Evolutionary conservation across 2,888 invertebrate species (phyloP).

Genomic region (Brachynemurus nebulosus): DNA sequence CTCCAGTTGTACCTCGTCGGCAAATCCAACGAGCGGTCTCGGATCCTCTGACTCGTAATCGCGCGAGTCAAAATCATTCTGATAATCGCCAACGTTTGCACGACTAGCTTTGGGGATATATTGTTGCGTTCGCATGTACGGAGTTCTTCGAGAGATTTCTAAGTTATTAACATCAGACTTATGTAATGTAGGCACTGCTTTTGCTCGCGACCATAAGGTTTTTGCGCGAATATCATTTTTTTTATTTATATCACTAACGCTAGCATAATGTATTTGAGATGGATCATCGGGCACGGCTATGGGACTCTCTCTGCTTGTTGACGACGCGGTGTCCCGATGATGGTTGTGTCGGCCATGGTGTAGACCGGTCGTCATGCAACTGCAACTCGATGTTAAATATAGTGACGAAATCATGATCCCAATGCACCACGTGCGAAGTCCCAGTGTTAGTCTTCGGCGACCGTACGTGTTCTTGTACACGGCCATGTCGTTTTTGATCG

Average conservation of each 20-base stretch:
- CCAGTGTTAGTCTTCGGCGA: neutral
- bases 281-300: too few relatives aligned
- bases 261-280: too few relatives aligned
- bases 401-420: conserved; percentile 3
- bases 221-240: neutral
- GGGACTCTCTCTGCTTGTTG: too few relatives aligned
- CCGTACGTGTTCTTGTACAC: conserved; percentile 2
- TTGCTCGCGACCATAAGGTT: conserved; percentile 1
- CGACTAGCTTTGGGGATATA: neutral
- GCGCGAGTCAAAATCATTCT: neutral
- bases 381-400: conserved; percentile 7
- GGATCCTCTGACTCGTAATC: conserved; percentile 9
- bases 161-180: conserved; percentile 1
- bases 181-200: conserved; percentile 4
- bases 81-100: neutral
- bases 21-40: neutral
- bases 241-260: neutral
- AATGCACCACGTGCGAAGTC: conserved; percentile 4
- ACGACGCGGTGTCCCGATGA: too few relatives aligned
- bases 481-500: neutral
- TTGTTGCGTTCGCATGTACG: neutral
- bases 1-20: neutral
- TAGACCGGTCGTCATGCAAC: neutral
- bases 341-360: neutral
- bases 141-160: neutral